Conservation (phyloP, 2,797 vertebrate species). For the Tadarida brasiliensis region DNA sequence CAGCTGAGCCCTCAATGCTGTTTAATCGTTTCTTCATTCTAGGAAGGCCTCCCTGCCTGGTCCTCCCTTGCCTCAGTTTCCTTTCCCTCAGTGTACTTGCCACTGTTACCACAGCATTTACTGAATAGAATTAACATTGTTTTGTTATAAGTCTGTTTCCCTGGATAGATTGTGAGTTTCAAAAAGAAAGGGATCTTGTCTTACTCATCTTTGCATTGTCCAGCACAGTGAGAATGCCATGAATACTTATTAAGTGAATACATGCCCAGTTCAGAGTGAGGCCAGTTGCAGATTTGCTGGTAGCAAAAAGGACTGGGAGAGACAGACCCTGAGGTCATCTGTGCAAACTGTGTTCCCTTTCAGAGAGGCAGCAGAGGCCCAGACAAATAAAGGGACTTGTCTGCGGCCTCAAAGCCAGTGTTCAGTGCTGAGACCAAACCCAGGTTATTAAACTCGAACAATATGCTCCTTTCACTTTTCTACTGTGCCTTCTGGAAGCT, state of each 20-base stretch:
- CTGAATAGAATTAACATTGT: not conserved
- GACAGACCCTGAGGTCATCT: not conserved
- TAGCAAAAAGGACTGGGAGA: not conserved
- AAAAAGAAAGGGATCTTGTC: not conserved
- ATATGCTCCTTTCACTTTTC: slow-evolving; percentile 2
- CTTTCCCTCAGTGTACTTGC: not conserved
- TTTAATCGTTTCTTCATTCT: not conserved
- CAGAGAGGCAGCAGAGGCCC: not conserved
- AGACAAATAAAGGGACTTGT: not conserved
- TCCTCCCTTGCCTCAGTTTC: not conserved
- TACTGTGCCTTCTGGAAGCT: not conserved
- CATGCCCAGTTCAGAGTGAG: not conserved
- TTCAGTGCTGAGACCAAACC: not conserved
- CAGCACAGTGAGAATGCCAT: not conserved
- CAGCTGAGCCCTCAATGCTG: not conserved
- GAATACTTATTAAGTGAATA: not conserved
- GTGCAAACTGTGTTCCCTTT: not conserved
- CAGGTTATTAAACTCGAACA: not conserved
- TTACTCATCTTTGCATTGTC: not conserved
- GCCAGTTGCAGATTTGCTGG: not conserved
- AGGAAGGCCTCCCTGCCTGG: not conserved
- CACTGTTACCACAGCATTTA: not conserved
- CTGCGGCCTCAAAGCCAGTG: not conserved
- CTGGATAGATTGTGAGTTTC: not conserved
- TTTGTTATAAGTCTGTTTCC: not conserved